phyloP scores from a whole-genome alignment of 2,797 vertebrate species.

The Novumbra hubbsi region DNA sequence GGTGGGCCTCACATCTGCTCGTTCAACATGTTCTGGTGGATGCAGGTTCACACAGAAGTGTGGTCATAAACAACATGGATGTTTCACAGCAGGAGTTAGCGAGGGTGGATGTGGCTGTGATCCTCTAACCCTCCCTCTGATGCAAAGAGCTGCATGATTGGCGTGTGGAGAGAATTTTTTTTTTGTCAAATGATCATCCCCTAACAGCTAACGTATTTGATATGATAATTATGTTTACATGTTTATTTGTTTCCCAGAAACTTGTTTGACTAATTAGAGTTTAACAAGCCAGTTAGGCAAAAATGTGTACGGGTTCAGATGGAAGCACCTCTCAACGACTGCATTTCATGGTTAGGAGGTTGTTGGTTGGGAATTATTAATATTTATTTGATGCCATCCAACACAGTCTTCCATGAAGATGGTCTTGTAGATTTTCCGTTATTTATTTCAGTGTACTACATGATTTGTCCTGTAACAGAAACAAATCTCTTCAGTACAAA shows the following conservation, averaged over 20 bases:
- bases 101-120: conserved; percentile 48
- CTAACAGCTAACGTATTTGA: conserved; percentile 55
- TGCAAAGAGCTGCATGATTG: conserved; percentile 52
- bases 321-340: conserved; percentile 24
- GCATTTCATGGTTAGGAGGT: conserved; percentile 15
- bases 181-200: conserved; percentile 60
- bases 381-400: not conserved
- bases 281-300: conserved; percentile 55
- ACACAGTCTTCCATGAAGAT: not conserved
- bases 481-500: not conserved
- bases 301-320: conserved; percentile 37
- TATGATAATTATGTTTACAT: conserved; percentile 65
- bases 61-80: conserved; percentile 29
- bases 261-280: conserved; percentile 65
- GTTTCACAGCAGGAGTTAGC: conserved; percentile 35
- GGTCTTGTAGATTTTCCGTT: not conserved
- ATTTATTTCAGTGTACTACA: not conserved
- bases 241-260: conserved; percentile 57
- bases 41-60: not conserved
- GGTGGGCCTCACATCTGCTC: not conserved
- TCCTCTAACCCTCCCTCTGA: conserved; percentile 33
- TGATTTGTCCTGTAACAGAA: not conserved
- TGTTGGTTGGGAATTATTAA: not conserved
- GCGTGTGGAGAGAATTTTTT: conserved; percentile 49
- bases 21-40: not conserved